These are phyloP conservation scores for Eublepharis macularius DNA, from an alignment of 2,113 vertebrate genomes.

Conservation along the genomic window DNA sequence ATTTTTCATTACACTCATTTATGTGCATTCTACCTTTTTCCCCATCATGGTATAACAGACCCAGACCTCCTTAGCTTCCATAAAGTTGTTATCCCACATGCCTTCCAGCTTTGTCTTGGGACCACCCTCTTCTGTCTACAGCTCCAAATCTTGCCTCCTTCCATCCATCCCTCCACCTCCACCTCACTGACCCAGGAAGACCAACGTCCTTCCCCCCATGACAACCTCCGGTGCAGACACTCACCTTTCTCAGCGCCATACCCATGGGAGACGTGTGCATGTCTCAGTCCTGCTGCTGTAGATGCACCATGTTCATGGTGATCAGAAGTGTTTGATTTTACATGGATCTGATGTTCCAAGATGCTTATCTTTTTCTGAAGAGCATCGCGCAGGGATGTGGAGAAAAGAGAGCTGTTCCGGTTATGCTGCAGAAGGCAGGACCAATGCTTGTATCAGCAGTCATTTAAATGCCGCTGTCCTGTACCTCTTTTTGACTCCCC, in stretches of 20 bases:
- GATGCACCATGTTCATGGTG: neutral
- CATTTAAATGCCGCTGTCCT: neutral
- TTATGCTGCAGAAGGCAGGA: conserved; percentile 58
- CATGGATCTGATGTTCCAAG: conserved; percentile 79
- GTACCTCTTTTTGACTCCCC: neutral
- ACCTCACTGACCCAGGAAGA: neutral
- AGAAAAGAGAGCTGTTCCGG: conserved; percentile 79
- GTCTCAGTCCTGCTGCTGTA: neutral
- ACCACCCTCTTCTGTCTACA: neutral
- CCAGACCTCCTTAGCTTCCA: no score
- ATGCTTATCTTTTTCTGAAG: conserved; percentile 81
- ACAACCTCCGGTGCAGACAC: neutral
- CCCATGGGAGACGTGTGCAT: neutral
- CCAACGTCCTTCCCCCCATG: neutral
- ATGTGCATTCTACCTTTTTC: neutral
- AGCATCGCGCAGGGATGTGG: conserved; percentile 78
- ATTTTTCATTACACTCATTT: neutral
- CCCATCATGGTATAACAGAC: no score
- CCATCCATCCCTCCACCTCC: neutral
- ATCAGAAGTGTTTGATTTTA: conserved; percentile 14
- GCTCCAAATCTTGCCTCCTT: neutral
- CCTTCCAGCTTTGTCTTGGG: no score
- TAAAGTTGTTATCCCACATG: no score
- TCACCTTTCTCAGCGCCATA: conserved; percentile 23
- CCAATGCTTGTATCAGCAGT: neutral